Evolutionary conservation across 2,888 invertebrate species (phyloP).

Genomic region (Calliopum simillimum): DNA sequence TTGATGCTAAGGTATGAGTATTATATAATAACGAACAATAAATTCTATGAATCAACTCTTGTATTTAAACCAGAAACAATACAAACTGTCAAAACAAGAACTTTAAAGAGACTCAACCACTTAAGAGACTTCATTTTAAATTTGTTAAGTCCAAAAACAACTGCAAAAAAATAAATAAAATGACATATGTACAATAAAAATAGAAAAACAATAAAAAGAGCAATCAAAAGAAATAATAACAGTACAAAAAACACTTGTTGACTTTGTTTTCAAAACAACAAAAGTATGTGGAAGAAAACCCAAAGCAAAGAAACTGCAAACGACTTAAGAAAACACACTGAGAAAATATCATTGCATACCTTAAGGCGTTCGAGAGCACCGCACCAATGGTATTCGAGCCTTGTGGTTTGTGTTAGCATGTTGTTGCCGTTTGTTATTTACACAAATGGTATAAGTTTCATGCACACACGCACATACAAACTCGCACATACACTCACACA

Average conservation of each 20-base stretch:
- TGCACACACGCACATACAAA: no score
- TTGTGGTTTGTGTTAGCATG: no score
- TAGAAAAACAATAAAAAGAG: neutral
- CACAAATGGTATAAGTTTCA: no score
- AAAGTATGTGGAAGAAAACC: neutral
- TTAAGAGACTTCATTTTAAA: neutral
- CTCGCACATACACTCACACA: no score
- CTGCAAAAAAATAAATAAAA: neutral
- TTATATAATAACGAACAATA: no score
- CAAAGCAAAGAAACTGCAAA: neutral
- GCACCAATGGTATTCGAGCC: no score
- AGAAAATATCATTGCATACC: neutral
- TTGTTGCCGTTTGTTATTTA: no score
- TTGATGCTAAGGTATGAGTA: no score
- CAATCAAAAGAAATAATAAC: neutral
- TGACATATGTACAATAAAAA: neutral
- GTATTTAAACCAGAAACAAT: neutral
- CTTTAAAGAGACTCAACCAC: neutral
- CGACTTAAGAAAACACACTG: neutral
- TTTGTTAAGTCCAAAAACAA: neutral
- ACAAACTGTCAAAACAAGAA: neutral
- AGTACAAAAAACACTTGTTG: slow-evolving; percentile 7
- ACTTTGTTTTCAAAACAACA: neutral
- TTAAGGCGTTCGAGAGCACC: neutral
- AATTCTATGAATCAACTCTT: no score